These are phyloP conservation scores for Okamejei kenojei DNA, from an alignment of 2,797 vertebrate species.

Conservation along the genomic window DNA sequence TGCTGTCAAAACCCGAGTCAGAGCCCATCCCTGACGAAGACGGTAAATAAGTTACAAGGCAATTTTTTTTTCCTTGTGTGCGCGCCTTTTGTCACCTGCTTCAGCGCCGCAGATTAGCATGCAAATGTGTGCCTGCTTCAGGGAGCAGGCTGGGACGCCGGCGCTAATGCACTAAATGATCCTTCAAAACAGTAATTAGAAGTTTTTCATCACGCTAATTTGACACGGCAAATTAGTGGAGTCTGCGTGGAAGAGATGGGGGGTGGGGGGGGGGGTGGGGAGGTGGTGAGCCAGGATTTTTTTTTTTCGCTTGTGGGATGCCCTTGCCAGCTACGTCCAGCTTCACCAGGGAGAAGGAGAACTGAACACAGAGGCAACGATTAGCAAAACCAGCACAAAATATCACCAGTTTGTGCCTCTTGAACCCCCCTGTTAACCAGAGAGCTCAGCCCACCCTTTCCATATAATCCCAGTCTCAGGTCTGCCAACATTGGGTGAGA, in stretches of 20 bases:
- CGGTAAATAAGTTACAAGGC: constrained; percentile 45
- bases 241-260: constrained; percentile 51
- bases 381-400: constrained; percentile 51
- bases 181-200: constrained; percentile 55
- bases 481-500: no score
- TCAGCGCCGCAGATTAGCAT: constrained; percentile 46
- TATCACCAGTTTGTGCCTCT: constrained; percentile 39
- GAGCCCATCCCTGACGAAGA: constrained; percentile 49
- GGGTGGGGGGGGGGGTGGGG: constrained; percentile 38
- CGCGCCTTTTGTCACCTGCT: constrained; percentile 45
- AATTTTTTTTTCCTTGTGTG: constrained; percentile 34
- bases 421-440: constrained; percentile 21
- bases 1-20: constrained; percentile 52
- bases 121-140: no score
- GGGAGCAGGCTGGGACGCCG: constrained; percentile 48
- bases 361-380: constrained; percentile 52
- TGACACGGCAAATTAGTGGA: constrained; percentile 62
- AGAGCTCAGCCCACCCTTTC: neutral
- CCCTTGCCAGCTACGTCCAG: constrained; percentile 47
- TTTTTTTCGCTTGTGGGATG: constrained; percentile 43
- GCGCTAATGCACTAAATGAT: constrained; percentile 53
- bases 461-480: neutral
- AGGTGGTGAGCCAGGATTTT: constrained; percentile 42
- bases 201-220: constrained; percentile 60
- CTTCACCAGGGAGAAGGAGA: constrained; percentile 54